Conservation (phyloP, 2,113 vertebrate genomes). For the Scytalopus superciliaris region DNA sequence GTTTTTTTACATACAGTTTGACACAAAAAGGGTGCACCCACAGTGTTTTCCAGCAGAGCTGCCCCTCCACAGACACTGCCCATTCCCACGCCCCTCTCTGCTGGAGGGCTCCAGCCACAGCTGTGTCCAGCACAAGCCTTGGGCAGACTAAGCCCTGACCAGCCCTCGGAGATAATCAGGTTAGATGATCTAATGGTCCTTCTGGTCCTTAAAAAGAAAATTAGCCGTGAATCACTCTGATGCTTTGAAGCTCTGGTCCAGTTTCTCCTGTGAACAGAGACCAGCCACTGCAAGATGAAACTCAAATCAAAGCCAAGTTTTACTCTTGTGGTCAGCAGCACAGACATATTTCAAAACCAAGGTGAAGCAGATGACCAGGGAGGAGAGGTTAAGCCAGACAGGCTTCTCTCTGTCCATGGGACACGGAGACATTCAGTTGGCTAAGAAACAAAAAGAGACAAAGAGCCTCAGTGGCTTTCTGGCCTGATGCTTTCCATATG, state of each 20-base stretch:
- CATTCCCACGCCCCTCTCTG: background rate
- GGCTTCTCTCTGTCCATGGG: background rate
- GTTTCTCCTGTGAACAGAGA: background rate
- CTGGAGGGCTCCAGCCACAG: background rate
- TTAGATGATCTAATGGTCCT: conserved; percentile 31
- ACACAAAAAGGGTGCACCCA: background rate
- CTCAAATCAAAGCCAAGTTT: background rate
- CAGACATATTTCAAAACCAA: background rate
- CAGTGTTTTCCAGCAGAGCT: background rate
- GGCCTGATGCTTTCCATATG: background rate
- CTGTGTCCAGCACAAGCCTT: background rate
- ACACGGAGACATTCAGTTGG: background rate
- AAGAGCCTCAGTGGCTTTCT: background rate
- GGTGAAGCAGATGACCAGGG: background rate
- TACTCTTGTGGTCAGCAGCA: conserved; percentile 1
- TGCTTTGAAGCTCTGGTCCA: conserved; percentile 6
- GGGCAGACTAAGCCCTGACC: background rate
- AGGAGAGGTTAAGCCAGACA: background rate
- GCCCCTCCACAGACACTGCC: background rate
- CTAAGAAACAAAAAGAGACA: background rate
- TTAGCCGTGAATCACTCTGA: background rate
- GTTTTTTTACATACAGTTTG: background rate
- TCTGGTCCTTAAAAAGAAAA: conserved; percentile 26
- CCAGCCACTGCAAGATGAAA: background rate
- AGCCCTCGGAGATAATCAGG: conserved; percentile 4